phyloP scores from a whole-genome alignment of 2,797 vertebrate species.

The Urophycis tenuis region DNA sequence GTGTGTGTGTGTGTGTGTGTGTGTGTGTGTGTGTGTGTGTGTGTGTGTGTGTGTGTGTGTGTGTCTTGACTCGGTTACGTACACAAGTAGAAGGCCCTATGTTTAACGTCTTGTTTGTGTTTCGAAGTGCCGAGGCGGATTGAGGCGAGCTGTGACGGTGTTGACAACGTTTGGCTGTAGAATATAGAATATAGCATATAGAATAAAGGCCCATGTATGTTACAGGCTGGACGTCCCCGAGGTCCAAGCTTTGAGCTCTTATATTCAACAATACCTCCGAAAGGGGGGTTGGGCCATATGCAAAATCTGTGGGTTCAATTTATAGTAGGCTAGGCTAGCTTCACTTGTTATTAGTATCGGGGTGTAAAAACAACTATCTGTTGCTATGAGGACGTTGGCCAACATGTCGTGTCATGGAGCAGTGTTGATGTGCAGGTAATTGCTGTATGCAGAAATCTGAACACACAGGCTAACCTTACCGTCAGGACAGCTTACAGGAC shows the following conservation, averaged over 20 bases:
- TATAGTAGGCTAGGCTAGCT: constrained; percentile 15
- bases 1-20: not conserved
- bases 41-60: not conserved
- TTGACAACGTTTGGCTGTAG: not conserved
- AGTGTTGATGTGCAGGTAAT: not conserved
- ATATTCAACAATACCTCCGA: constrained; percentile 40
- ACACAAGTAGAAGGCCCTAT: not conserved
- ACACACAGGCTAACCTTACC: not conserved
- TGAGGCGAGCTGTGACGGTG: not conserved
- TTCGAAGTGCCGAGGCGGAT: not conserved
- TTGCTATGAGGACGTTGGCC: not conserved
- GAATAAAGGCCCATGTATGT: not conserved
- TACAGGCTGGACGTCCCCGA: not conserved
- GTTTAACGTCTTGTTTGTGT: not conserved
- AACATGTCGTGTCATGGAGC: too few relatives aligned
- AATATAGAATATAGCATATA: too few relatives aligned
- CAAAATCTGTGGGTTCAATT: constrained; percentile 39
- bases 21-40: not conserved
- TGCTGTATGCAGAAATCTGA: not conserved
- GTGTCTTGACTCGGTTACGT: not conserved
- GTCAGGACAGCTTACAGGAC: not conserved
- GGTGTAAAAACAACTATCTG: not conserved
- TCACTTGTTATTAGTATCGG: constrained; percentile 50
- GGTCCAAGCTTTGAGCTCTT: constrained; percentile 6
- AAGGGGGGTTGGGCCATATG: constrained; percentile 34